A percentile compares a stretch with the other conserved stretches of the same genome.
Conservation (phyloP, 1,140 invertebrate species). For the Ridgeia piscesae region DNA sequence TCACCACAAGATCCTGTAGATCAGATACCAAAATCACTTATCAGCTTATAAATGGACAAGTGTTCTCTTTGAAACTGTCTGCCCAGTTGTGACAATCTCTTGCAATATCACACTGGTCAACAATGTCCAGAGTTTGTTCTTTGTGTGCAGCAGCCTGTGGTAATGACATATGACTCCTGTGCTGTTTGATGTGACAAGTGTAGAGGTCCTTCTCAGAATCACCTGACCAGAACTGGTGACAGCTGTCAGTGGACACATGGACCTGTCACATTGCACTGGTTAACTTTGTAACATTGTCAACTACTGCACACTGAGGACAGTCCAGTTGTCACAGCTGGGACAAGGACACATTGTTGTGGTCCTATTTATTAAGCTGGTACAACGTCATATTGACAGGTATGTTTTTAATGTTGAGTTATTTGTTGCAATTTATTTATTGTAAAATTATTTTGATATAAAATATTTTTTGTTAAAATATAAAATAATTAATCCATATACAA, state of each 20-base stretch:
- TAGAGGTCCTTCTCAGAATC: not conserved
- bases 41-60: not conserved
- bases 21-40: not conserved
- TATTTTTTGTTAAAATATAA: not conserved
- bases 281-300: not conserved
- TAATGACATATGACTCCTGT: not conserved
- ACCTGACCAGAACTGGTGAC: not conserved
- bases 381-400: not conserved
- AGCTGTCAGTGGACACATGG: not conserved
- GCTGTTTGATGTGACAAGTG: not conserved
- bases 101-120: not conserved
- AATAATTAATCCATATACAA: too few relatives aligned
- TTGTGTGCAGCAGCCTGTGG: not conserved
- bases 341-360: not conserved
- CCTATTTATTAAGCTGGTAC: not conserved
- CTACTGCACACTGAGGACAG: not conserved
- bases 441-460: not conserved
- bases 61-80: too few relatives aligned
- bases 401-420: not conserved
- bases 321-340: not conserved
- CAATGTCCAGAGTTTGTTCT: not conserved
- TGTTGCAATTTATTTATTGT: not conserved
- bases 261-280: not conserved
- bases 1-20: not conserved
- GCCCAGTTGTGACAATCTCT: not conserved